Conservation (phyloP, 1,140 invertebrate species). For the Brachionus calyciflorus region DNA sequence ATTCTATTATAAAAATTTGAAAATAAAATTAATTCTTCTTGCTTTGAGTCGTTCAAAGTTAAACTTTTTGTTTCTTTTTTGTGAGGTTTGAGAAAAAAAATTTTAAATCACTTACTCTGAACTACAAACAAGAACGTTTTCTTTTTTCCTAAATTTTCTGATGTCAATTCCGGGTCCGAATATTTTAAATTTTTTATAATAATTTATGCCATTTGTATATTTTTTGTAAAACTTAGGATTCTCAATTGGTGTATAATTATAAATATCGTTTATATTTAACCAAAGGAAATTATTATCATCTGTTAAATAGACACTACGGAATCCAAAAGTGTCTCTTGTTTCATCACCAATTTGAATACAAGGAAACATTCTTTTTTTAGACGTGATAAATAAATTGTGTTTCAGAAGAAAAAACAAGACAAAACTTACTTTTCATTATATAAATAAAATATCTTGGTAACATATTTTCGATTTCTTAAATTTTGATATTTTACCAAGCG, state of each 20-base stretch:
- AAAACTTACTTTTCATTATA: slow-evolving; percentile 11
- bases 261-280: not conserved
- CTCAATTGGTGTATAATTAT: not conserved
- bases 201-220: too few relatives aligned
- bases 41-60: too few relatives aligned
- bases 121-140: not conserved
- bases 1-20: not conserved
- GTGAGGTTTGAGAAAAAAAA: too few relatives aligned
- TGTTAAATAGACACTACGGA: slow-evolving; percentile 16
- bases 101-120: slow-evolving; percentile 3
- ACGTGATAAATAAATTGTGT: too few relatives aligned
- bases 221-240: too few relatives aligned
- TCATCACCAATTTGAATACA: slow-evolving; percentile 12
- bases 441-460: not conserved
- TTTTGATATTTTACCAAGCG: not conserved
- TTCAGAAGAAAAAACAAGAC: too few relatives aligned
- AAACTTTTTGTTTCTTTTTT: too few relatives aligned
- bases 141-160: slow-evolving; percentile 25
- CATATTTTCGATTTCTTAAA: not conserved
- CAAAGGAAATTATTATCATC: slow-evolving; percentile 32
- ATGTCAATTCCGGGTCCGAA: too few relatives aligned
- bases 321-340: not conserved
- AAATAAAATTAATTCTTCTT: too few relatives aligned
- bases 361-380: slow-evolving; percentile 19
- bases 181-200: slow-evolving; percentile 8